Evolutionary conservation across 2,797 vertebrate species (phyloP).

Genomic region (Anguilla marmorata): DNA sequence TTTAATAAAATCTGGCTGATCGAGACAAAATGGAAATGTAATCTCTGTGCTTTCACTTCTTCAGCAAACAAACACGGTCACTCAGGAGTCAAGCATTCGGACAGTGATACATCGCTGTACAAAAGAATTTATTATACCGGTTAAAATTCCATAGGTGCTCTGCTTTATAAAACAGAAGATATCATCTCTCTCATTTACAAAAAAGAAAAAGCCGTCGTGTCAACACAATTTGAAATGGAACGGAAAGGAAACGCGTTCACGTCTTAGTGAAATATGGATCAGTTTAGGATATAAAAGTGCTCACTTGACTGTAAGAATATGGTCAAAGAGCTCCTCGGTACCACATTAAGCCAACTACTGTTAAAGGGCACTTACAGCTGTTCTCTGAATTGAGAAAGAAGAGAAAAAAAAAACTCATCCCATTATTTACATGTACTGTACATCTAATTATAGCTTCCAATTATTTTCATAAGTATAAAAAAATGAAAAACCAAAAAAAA

Average conservation of each 20-base stretch:
- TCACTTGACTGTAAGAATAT: slow-evolving; percentile 1
- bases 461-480: no score
- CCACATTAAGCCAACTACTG: neutral
- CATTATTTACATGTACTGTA: neutral
- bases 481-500: no score
- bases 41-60: neutral
- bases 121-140: slow-evolving; percentile 81
- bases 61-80: neutral
- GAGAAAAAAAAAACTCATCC: no score
- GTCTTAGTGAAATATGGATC: slow-evolving; percentile 32
- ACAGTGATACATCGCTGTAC: slow-evolving; percentile 63
- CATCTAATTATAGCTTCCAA: neutral
- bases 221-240: slow-evolving; percentile 44
- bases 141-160: slow-evolving; percentile 75
- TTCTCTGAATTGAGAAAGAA: no score
- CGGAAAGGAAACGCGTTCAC: slow-evolving; percentile 19
- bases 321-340: neutral
- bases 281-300: slow-evolving; percentile 19
- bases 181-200: slow-evolving; percentile 59
- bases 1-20: slow-evolving; percentile 2
- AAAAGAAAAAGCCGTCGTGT: slow-evolving; percentile 52
- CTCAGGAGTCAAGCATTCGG: slow-evolving; percentile 27
- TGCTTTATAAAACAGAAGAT: slow-evolving; percentile 75
- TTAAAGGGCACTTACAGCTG: neutral
- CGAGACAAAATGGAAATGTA: slow-evolving; percentile 13